Evolutionary conservation across 2,888 invertebrate genomes (phyloP).

Genomic region (Rotaria sp.): DNA sequence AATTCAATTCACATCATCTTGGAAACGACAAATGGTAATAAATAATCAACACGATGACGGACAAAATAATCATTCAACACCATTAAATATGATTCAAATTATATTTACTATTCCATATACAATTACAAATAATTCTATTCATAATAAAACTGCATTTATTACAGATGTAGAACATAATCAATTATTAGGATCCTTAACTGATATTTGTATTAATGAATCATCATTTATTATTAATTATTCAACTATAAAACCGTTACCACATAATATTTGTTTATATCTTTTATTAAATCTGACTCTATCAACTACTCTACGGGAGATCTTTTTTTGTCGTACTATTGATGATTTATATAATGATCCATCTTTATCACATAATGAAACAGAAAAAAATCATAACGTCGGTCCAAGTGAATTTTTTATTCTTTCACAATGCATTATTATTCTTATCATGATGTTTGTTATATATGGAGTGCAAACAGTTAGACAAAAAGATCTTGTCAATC

Average conservation of each 20-base stretch:
- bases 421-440: not conserved
- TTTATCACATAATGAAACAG: not conserved
- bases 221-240: slow-evolving; percentile 19
- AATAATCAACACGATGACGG: not conserved
- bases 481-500: not conserved
- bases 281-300: not conserved
- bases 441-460: not conserved
- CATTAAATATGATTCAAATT: not conserved
- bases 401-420: not conserved
- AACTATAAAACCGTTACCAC: not conserved
- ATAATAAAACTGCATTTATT: not conserved
- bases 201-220: not conserved
- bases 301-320: not conserved
- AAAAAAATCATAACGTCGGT: not conserved
- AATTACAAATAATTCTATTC: not conserved
- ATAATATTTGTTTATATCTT: slow-evolving; percentile 4
- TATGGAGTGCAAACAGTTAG: not conserved
- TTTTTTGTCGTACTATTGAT: not conserved
- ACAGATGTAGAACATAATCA: not conserved
- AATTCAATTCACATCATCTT: not conserved
- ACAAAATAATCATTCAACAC: not conserved
- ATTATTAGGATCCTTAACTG: not conserved
- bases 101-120: not conserved
- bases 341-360: not conserved
- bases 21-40: not conserved